Base-by-base conservation (phyloP, 2,888 invertebrate genomes). In the Flexamia atlantica region DNA sequence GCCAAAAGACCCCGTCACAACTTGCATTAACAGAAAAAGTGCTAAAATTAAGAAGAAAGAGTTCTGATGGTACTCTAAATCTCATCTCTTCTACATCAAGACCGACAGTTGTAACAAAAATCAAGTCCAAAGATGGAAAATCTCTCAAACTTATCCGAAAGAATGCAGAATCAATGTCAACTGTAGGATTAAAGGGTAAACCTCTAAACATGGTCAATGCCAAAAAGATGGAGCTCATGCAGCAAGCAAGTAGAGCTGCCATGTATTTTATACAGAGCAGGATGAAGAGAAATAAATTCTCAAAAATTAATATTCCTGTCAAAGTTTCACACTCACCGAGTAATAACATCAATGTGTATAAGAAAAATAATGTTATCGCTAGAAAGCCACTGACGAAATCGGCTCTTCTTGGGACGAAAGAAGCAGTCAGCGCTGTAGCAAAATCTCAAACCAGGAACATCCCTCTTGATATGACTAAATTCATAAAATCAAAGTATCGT, bases 71-170 rank as follows among this genome's bases (percentile, higher is more conserved):
- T 72, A 25, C 42, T 42, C 1, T 17, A 2, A 50, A 28, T 50
- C n/a, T 40, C 12, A 36, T 70, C 17, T n/a, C 57, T 7, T 4
- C 17, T 7, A 20, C 28, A 28, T 25, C 7, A 50, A 76, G 20
- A 28, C 30, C 30, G 7, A n/a, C 32, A 40, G 25, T 28, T 32
- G 50, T 79, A 30, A 57, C 57, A 53, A 79, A 57, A 79, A 79
- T 79, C 2, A 79, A n/a, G 50, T 79, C 79, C 4, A 79, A 57
- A 12, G 57, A 79, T 57, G 79, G 79, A 4, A 79, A 79, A 32
- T 79, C 79, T 20, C 57, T 79, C 4, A 53, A 57, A 28, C n/a
- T 79, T n/a, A 50, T 79, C 5, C 17, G 36, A 7, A 76, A 46
- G 25, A 50, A 10, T 28, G 28, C 28, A 23, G 74, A 76, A 46